Conservation (phyloP, 2,888 invertebrate species). For the Synanthedon tipuliformis region DNA sequence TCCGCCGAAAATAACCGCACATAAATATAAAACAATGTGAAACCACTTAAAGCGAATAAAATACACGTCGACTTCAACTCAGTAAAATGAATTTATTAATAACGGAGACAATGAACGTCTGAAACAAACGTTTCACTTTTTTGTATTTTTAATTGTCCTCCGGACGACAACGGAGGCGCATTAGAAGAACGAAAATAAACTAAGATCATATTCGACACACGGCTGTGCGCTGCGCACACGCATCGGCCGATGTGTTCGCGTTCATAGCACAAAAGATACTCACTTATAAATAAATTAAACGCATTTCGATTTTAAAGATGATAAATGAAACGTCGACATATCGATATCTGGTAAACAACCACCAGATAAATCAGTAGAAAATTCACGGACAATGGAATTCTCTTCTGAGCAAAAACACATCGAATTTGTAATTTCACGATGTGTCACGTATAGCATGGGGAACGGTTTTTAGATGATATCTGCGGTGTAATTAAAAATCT, state of each 20-base stretch:
- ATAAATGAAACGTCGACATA: no score
- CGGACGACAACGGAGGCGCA: conserved; percentile 63
- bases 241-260: not conserved
- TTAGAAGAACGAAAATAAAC: conserved; percentile 68
- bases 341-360: not conserved
- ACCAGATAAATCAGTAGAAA: not conserved
- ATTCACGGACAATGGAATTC: not conserved
- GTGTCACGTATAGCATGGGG: conserved; percentile 51
- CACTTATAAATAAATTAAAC: no score
- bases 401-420: conserved; percentile 34
- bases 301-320: no score
- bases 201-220: conserved; percentile 61
- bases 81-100: conserved; percentile 71
- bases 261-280: no score
- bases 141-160: conserved; percentile 70
- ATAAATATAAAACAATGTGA: conserved; percentile 71
- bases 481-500: conserved; percentile 68
- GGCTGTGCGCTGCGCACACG: conserved; percentile 1
- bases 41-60: conserved; percentile 72
- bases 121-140: conserved; percentile 65
- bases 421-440: conserved; percentile 61
- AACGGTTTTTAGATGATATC: conserved; percentile 66
- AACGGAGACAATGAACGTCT: conserved; percentile 70
- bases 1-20: conserved; percentile 66
- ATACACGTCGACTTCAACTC: conserved; percentile 68